Evolutionary conservation across 2,113 vertebrate species (phyloP).

Genomic region (Sinocyclocheilus anshuiensis): DNA sequence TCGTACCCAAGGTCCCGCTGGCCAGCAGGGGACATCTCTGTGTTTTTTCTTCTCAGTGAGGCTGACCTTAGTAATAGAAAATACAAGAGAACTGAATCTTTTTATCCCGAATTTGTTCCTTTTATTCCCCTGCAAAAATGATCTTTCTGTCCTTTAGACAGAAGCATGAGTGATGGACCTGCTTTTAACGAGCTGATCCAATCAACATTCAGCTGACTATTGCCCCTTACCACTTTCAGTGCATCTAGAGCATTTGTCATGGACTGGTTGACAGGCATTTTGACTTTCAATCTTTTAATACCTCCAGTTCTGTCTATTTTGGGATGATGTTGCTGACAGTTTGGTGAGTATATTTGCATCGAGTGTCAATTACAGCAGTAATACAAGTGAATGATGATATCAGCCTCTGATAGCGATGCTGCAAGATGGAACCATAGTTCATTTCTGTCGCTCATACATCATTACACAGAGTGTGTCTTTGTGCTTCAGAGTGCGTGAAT

Average conservation of each 20-base stretch:
- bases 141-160: background rate
- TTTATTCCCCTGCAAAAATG: background rate
- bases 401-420: too few relatives aligned
- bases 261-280: background rate
- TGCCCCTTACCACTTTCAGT: background rate
- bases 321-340: too few relatives aligned
- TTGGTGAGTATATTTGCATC: too few relatives aligned
- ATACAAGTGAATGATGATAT: too few relatives aligned
- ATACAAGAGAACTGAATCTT: background rate
- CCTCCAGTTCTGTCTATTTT: too few relatives aligned
- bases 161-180: background rate
- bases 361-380: too few relatives aligned
- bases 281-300: too few relatives aligned
- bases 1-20: background rate
- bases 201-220: constrained; percentile 21
- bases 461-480: too few relatives aligned
- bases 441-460: too few relatives aligned
- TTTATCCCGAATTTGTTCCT: background rate
- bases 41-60: constrained; percentile 10
- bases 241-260: background rate
- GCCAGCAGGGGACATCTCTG: constrained; percentile 14
- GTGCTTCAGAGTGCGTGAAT: background rate
- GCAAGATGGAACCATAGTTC: too few relatives aligned
- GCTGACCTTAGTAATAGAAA: background rate
- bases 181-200: constrained; percentile 3